Conservation (phyloP, 2,113 vertebrate species). For the Antennarius striatus region DNA sequence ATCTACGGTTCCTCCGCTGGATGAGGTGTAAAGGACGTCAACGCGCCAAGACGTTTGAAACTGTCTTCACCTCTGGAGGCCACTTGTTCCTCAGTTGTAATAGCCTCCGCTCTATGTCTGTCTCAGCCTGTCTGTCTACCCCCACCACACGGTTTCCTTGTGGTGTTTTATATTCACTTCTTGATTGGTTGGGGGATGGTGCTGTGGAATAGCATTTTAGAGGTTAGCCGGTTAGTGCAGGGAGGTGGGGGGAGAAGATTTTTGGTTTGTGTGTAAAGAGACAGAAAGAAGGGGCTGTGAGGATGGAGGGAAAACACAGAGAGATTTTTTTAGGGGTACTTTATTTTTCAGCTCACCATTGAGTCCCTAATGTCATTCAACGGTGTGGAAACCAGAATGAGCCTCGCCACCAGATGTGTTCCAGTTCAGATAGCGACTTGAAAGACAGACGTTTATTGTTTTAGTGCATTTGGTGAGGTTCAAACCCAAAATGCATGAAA, state of each 20-base stretch:
- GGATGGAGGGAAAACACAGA: conserved; percentile 47
- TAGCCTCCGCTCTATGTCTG: conserved; percentile 14
- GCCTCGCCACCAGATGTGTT: conserved; percentile 80
- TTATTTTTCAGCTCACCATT: conserved; percentile 70
- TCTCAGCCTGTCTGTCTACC: not conserved
- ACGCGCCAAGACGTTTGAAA: conserved; percentile 45
- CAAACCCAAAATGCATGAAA: conserved; percentile 77
- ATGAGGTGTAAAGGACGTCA: conserved; percentile 41
- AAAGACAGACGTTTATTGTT: conserved; percentile 84
- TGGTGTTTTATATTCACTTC: conserved; percentile 72
- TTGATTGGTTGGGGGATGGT: conserved; percentile 75
- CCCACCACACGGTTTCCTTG: conserved; percentile 45
- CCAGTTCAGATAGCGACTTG: conserved; percentile 77
- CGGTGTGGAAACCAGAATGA: conserved; percentile 76
- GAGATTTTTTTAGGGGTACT: conserved; percentile 61
- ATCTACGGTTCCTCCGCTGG: conserved; percentile 47
- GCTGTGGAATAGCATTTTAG: conserved; percentile 59
- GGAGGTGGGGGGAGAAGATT: conserved; percentile 43
- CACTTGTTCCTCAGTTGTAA: conserved; percentile 42
- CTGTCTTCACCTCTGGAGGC: conserved; percentile 62
- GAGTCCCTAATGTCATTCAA: conserved; percentile 78
- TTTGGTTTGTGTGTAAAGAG: conserved; percentile 37
- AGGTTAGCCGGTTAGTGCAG: conserved; percentile 59
- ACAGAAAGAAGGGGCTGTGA: conserved; percentile 28
- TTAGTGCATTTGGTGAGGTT: conserved; percentile 78